Evolutionary conservation across 1,140 invertebrate genomes (phyloP).

Genomic region (Drosophila leontia): DNA sequence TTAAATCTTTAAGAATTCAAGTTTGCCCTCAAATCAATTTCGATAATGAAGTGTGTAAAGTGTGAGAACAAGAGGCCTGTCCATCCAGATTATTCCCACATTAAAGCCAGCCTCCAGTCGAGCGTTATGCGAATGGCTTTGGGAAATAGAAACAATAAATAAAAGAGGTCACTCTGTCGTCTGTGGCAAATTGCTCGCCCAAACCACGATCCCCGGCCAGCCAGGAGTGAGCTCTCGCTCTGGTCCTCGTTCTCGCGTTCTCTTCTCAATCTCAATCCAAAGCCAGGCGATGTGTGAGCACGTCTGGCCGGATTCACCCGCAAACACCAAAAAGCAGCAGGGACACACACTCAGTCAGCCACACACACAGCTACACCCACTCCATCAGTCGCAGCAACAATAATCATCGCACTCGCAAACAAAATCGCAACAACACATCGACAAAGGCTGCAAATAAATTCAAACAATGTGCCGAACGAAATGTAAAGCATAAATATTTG

Average conservation of each 20-base stretch:
- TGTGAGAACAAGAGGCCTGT: constrained; percentile 11
- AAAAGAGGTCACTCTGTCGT: constrained; percentile 70
- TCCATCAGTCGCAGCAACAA: constrained; percentile 51
- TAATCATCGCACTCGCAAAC: constrained; percentile 73
- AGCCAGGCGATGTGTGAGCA: constrained; percentile 53
- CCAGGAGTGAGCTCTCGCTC: constrained; percentile 18
- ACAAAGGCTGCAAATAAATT: constrained; percentile 80
- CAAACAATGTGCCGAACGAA: constrained; percentile 81
- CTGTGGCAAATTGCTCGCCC: constrained; percentile 67
- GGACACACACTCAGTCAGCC: constrained; percentile 2
- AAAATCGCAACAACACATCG: constrained; percentile 70
- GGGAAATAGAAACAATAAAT: constrained; percentile 59
- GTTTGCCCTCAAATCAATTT: background rate
- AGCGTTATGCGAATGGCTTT: constrained; percentile 18
- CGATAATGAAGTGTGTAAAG: constrained; percentile 16
- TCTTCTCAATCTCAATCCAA: constrained; percentile 13
- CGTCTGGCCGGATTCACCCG: constrained; percentile 59
- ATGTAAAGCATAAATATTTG: constrained; percentile 83
- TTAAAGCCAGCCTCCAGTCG: constrained; percentile 23
- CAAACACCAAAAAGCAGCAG: constrained; percentile 47
- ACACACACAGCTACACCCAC: constrained; percentile 24
- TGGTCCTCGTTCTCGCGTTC: background rate
- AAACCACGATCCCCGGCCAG: constrained; percentile 50
- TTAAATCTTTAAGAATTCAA: background rate
- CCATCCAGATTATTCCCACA: constrained; percentile 28